phyloP scores from a whole-genome alignment of 1,140 invertebrate genomes.

The Leptonema lineaticorne region DNA sequence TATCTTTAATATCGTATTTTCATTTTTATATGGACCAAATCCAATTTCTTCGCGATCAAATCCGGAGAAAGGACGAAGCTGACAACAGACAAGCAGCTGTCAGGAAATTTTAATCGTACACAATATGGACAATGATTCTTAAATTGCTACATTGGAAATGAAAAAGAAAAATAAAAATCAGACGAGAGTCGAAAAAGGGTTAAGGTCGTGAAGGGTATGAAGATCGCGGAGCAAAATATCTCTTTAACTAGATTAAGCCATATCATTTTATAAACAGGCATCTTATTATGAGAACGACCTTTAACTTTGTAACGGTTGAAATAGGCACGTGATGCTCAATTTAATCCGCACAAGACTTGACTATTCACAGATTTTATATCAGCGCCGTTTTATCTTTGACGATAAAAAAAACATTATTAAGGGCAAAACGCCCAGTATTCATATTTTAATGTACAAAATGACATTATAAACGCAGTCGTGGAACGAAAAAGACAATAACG shows the following conservation, averaged over 20 bases:
- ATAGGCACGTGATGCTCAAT: not conserved
- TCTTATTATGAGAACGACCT: not conserved
- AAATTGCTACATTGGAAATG: too few relatives aligned
- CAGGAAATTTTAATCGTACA: not conserved
- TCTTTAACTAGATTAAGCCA: not conserved
- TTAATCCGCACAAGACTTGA: too few relatives aligned
- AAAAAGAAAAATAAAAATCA: too few relatives aligned
- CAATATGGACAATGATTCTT: not conserved
- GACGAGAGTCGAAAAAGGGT: not conserved
- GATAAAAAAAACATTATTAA: too few relatives aligned
- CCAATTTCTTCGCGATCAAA: not conserved
- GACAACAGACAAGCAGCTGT: constrained; percentile 22
- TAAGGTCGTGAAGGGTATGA: not conserved
- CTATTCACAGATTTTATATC: too few relatives aligned
- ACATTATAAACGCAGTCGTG: too few relatives aligned
- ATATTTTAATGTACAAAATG: too few relatives aligned
- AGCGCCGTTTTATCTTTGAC: too few relatives aligned
- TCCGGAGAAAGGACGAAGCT: constrained; percentile 3
- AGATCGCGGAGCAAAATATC: too few relatives aligned
- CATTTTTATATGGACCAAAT: not conserved
- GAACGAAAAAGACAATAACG: too few relatives aligned
- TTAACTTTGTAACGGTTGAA: not conserved
- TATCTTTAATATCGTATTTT: too few relatives aligned
- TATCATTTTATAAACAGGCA: not conserved
- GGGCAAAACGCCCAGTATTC: too few relatives aligned